Evolutionary conservation across 2,888 invertebrate genomes (phyloP).

Genomic region (Noctua fimbriata): DNA sequence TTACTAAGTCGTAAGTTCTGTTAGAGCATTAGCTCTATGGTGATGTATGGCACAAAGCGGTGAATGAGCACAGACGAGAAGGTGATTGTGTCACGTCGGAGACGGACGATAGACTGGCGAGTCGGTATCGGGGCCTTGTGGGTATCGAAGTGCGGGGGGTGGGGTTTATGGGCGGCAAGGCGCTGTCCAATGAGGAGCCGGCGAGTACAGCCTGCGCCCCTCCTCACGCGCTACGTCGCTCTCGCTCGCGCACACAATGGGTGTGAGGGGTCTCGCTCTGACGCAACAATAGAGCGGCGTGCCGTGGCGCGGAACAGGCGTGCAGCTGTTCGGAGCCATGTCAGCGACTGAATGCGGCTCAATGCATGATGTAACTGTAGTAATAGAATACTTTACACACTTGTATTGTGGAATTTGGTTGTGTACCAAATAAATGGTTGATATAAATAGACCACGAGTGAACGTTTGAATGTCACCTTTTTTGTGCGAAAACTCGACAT

Average conservation of each 20-base stretch:
- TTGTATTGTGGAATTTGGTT: conserved; percentile 71
- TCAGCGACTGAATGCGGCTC: conserved; percentile 78
- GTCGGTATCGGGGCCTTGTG: conserved; percentile 75
- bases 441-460: conserved; percentile 70
- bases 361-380: conserved; percentile 84
- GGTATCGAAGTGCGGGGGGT: conserved; percentile 81
- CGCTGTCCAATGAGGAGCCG: conserved; percentile 78
- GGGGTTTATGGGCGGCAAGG: conserved; percentile 82
- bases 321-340: conserved; percentile 87
- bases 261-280: conserved; percentile 72
- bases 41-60: conserved; percentile 85
- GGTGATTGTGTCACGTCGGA: conserved; percentile 87
- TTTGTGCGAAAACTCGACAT: conserved; percentile 54
- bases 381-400: conserved; percentile 77
- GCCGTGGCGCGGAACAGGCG: conserved; percentile 79
- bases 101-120: conserved; percentile 88
- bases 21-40: conserved; percentile 82
- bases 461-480: conserved; percentile 65
- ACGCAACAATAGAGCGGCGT: conserved; percentile 76
- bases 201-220: conserved; percentile 84
- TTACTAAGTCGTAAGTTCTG: conserved; percentile 71
- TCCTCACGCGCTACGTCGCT: conserved; percentile 73
- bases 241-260: conserved; percentile 73
- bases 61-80: conserved; percentile 81
- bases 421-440: conserved; percentile 70